These are phyloP conservation scores for Selenia dentaria DNA, from an alignment of 2,888 invertebrate species.

Conservation along the genomic window DNA sequence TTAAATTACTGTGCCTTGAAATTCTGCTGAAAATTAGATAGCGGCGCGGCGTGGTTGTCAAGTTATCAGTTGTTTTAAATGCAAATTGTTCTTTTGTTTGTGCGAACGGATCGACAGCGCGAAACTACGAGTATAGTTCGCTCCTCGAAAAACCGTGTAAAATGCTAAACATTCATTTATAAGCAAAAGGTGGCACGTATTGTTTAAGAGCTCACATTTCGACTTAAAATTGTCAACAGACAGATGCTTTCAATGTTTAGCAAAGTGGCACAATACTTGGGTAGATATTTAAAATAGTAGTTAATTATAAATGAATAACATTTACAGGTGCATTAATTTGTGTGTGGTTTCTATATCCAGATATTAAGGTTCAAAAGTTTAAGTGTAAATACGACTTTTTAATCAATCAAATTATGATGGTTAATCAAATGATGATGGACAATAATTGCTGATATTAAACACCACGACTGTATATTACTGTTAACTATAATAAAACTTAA, in stretches of 20 bases:
- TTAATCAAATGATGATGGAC: no score
- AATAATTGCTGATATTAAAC: no score
- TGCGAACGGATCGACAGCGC: conserved; percentile 56
- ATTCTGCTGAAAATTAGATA: conserved; percentile 60
- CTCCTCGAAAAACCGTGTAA: conserved; percentile 51
- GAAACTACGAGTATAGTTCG: conserved; percentile 35
- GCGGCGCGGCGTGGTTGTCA: conserved; percentile 54
- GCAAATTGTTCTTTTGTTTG: conserved; percentile 80
- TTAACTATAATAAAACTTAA: no score
- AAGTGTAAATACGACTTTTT: no score
- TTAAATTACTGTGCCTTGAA: conserved; percentile 62
- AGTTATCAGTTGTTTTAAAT: conserved; percentile 80
- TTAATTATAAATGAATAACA: no score
- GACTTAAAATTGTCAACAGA: conserved; percentile 24
- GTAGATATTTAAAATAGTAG: neutral
- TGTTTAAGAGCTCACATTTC: conserved; percentile 16
- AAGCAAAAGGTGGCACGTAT: conserved; percentile 38
- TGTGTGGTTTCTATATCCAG: no score
- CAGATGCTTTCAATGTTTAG: conserved; percentile 19
- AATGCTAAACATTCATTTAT: conserved; percentile 74
- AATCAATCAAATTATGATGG: no score
- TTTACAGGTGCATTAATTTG: no score
- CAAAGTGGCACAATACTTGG: no score
- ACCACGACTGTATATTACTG: no score
- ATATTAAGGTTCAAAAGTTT: no score